phyloP scores from a whole-genome alignment of 1,140 invertebrate species.

The Lerema accius region DNA sequence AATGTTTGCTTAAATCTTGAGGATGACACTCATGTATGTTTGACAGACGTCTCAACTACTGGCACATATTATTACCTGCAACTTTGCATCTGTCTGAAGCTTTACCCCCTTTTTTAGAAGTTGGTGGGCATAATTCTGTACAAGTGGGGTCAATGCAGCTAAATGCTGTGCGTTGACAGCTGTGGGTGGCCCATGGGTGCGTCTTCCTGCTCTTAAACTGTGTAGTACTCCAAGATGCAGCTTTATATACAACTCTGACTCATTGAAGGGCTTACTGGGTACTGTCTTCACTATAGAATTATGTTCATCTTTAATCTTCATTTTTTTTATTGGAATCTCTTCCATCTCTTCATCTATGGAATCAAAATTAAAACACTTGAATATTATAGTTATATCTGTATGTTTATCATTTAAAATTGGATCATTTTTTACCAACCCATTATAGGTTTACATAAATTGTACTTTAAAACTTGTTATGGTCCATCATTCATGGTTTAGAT shows the following conservation, averaged over 20 bases:
- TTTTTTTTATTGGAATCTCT: conserved; percentile 66
- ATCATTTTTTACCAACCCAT: too few relatives aligned
- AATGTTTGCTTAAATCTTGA: too few relatives aligned
- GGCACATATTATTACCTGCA: conserved; percentile 60
- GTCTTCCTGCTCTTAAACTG: conserved; percentile 83
- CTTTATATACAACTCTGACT: conserved; percentile 83
- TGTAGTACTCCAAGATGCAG: conserved; percentile 86
- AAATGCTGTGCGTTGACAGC: conserved; percentile 84
- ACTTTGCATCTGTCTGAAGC: conserved; percentile 49
- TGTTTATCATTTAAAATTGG: too few relatives aligned
- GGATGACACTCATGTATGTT: too few relatives aligned
- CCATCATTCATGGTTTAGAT: too few relatives aligned
- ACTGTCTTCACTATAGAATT: conserved; percentile 52
- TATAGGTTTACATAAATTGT: too few relatives aligned
- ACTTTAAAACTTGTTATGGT: too few relatives aligned
- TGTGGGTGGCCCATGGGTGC: conserved; percentile 78
- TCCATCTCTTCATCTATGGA: conserved; percentile 60
- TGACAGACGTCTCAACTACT: too few relatives aligned
- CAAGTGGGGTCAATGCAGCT: conserved; percentile 72
- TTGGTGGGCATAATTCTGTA: conserved; percentile 75
- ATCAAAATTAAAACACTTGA: too few relatives aligned
- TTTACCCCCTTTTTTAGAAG: conserved; percentile 54
- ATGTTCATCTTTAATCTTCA: conserved; percentile 69
- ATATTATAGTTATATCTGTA: too few relatives aligned
- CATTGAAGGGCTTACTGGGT: conserved; percentile 49